These are phyloP conservation scores for Dorcus hopei DNA, from an alignment of 2,888 invertebrate genomes.

Conservation along the genomic window DNA sequence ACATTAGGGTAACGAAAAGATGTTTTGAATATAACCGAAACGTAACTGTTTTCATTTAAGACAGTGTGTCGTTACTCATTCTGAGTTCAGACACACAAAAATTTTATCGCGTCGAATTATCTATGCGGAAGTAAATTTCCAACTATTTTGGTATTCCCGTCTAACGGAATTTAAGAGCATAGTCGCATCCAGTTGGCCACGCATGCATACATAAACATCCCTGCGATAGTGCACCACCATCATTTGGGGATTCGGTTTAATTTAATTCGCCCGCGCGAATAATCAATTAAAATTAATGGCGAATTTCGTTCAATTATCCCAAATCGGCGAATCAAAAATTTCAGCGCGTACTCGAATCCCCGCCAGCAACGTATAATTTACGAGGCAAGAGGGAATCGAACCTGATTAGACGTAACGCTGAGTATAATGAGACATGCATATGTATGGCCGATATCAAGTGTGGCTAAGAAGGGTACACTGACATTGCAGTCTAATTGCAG, in stretches of 20 bases:
- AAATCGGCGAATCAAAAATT: constrained; percentile 1
- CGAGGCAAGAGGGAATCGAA: constrained; percentile 33
- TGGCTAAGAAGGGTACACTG: constrained; percentile 39
- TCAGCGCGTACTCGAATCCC: neutral
- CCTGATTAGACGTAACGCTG: constrained; percentile 39
- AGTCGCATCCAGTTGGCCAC: no score
- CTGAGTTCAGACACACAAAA: neutral
- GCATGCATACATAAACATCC: no score
- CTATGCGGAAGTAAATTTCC: neutral
- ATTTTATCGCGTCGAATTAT: neutral
- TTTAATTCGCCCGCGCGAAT: neutral
- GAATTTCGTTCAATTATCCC: neutral
- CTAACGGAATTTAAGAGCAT: neutral
- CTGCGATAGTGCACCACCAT: no score
- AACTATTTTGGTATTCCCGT: neutral
- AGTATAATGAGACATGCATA: constrained; percentile 45
- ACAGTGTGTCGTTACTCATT: no score
- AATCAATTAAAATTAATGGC: neutral
- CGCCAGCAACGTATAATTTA: constrained; percentile 10
- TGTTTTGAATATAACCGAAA: no score
- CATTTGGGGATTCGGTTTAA: neutral
- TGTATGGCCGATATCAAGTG: constrained; percentile 43
- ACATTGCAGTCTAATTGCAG: constrained; percentile 29
- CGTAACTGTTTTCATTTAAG: no score
- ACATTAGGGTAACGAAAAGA: no score